Conservation (phyloP, 2,888 invertebrate species). For the Tubulanus polymorphus region DNA sequence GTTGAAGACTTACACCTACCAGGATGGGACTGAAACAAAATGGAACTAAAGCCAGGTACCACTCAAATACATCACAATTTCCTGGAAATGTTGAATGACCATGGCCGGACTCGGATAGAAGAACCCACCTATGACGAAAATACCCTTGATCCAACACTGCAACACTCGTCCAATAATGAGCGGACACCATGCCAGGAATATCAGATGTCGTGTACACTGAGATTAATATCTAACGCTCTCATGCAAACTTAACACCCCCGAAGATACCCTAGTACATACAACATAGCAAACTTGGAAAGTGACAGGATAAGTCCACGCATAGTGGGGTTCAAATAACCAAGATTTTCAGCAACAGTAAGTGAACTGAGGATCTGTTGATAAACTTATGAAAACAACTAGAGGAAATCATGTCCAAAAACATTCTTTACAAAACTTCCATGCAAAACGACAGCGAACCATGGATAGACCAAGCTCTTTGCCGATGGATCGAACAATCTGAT, state of each 20-base stretch:
- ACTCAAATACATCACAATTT: conserved; percentile 4
- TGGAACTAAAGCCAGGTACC: no score
- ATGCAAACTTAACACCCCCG: conserved; percentile 3
- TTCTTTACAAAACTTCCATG: conserved; percentile 12
- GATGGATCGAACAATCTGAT: conserved; percentile 6
- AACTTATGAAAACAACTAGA: conserved; percentile 7
- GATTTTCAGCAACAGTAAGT: no score
- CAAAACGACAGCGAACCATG: conserved; percentile 12
- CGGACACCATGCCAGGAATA: conserved; percentile 15
- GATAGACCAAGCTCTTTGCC: conserved; percentile 13
- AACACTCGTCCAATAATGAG: conserved; percentile 4
- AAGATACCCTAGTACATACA: conserved; percentile 18
- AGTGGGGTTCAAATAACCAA: no score
- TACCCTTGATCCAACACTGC: conserved; percentile 18
- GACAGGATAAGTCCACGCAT: conserved; percentile 9
- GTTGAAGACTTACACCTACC: background rate
- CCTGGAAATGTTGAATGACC: conserved; percentile 12
- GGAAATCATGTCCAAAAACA: conserved; percentile 1
- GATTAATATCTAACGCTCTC: background rate
- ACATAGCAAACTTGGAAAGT: conserved; percentile 17
- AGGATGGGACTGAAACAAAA: background rate
- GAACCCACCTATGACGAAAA: conserved; percentile 17
- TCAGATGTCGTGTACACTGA: conserved; percentile 15
- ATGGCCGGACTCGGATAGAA: conserved; percentile 13
- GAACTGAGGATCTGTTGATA: conserved; percentile 4